Evolutionary conservation across 2,888 invertebrate genomes (phyloP), one percentile per base, ranked within the genome.

Genomic region (Pyrochroa serraticornis): DNA sequence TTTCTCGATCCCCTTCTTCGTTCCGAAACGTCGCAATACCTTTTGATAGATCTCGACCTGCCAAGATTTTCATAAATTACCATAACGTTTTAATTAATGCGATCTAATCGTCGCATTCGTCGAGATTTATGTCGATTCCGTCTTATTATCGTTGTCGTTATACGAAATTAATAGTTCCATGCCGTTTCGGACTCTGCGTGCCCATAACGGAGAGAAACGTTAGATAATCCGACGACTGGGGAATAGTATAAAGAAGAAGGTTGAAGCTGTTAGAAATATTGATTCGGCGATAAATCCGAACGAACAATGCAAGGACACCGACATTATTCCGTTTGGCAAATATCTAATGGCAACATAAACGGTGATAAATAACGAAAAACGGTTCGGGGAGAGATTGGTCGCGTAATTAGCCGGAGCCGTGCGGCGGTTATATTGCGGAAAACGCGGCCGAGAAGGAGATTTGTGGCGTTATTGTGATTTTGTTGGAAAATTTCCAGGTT

Each of bases 261-360:
- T 58, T 57, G 55, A 41, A 55, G 55, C 55, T 48, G 55, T 55
- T 56, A 44, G 47, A 36, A 58, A 52, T 52, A 52, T 52, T 52
- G 52, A 58, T 52, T 58, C 48, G 43, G 37, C 42, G 35, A 63
- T 67, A 65, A 66, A 67, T 67, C 67, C 62, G 55, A 34, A 9
- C 37, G 46, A 61, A 67, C 67, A 67, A 67, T 67, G 66, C 66
- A 67, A 67, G 67, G 67, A 63, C 67, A 67, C 10, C n/a, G 22
- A 22, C 22, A 22, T 22, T 55, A 36, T 48, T 48, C 30, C 48
- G 37, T 42, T 46, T 48, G 47, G 43, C 47, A 32, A 55, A 55
- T 55, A 53, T 55, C 54, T 55, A 55, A 55, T 55, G 48, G 48
- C 54, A 55, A 22, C 22, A 48, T 55, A 55, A 55, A 36, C 48